phyloP scores from a whole-genome alignment of 2,888 invertebrate species.

The Trilocha varians region DNA sequence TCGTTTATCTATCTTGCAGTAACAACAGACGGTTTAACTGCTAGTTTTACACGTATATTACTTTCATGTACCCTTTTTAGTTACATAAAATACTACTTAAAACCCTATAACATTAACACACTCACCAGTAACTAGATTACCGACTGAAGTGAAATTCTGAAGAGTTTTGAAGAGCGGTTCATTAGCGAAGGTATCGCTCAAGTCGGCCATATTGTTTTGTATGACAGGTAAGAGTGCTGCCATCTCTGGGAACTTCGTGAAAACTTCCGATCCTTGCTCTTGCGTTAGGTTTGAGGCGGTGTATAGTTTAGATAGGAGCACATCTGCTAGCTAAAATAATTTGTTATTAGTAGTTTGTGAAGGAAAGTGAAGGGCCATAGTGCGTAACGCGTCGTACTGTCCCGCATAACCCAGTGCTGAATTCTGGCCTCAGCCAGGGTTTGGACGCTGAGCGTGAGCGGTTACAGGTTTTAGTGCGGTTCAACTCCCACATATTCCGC shows the following conservation, averaged over 20 bases:
- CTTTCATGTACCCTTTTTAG: too few relatives aligned
- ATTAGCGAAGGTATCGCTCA: slow-evolving; percentile 32
- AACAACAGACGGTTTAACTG: too few relatives aligned
- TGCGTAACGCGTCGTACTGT: too few relatives aligned
- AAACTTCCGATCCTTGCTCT: slow-evolving; percentile 50
- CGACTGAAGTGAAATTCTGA: slow-evolving; percentile 34
- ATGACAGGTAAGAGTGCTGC: slow-evolving; percentile 55
- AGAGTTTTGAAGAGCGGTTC: slow-evolving; percentile 47
- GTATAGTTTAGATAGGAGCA: slow-evolving; percentile 57
- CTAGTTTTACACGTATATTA: too few relatives aligned
- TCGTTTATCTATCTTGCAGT: too few relatives aligned
- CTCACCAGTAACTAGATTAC: slow-evolving; percentile 42
- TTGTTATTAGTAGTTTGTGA: background rate
- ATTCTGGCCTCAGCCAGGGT: too few relatives aligned
- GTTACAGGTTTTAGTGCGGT: too few relatives aligned
- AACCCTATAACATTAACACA: slow-evolving; percentile 5
- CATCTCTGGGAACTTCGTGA: slow-evolving; percentile 51
- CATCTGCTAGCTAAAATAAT: slow-evolving; percentile 46
- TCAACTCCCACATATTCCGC: too few relatives aligned
- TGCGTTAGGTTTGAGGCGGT: slow-evolving; percentile 60
- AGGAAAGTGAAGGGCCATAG: too few relatives aligned
- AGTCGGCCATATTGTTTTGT: slow-evolving; percentile 34
- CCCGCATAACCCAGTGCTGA: too few relatives aligned
- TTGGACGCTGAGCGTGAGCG: too few relatives aligned
- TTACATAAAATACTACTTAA: too few relatives aligned